Evolutionary conservation across 1,140 invertebrate genomes (phyloP).

Genomic region (Drosophila kanapiae): DNA sequence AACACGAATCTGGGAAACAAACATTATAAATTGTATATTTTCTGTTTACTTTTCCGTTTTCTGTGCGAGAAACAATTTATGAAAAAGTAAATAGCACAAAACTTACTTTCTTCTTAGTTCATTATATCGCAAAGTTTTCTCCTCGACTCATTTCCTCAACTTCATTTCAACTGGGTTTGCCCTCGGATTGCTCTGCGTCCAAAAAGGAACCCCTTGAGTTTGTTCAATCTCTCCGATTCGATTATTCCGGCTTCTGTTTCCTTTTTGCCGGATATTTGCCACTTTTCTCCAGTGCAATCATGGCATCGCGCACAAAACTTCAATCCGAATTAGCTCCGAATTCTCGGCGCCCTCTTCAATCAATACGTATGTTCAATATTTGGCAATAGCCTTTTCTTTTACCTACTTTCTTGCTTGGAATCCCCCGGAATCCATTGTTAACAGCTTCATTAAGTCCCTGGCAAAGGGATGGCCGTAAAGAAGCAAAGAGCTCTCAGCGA

Average conservation of each 20-base stretch:
- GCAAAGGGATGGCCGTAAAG: conserved; percentile 45
- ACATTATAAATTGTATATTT: conserved; percentile 1
- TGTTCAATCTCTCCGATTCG: conserved; percentile 24
- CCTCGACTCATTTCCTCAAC: conserved; percentile 17
- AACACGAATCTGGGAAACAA: background rate
- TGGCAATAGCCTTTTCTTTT: conserved; percentile 20
- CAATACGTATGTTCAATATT: conserved; percentile 50
- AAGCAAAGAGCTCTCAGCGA: conserved; percentile 14
- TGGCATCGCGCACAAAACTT: conserved; percentile 18
- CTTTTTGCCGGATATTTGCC: conserved; percentile 15
- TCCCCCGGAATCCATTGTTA: conserved; percentile 47
- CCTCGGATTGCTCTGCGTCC: conserved; percentile 12
- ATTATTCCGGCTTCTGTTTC: conserved; percentile 39
- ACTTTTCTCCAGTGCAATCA: conserved; percentile 30
- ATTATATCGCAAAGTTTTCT: conserved; percentile 30
- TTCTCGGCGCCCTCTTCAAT: conserved; percentile 14
- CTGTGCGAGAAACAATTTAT: conserved; percentile 3
- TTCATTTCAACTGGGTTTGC: conserved; percentile 4
- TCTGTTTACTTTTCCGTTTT: background rate
- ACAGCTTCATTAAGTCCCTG: conserved; percentile 60
- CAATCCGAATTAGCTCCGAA: conserved; percentile 44
- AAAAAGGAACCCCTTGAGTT: conserved; percentile 8
- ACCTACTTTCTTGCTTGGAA: conserved; percentile 24
- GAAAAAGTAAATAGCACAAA: background rate
- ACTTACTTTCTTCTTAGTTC: conserved; percentile 8